phyloP scores from a whole-genome alignment of 2,888 invertebrate genomes.

The Pseudanteris insignis region DNA sequence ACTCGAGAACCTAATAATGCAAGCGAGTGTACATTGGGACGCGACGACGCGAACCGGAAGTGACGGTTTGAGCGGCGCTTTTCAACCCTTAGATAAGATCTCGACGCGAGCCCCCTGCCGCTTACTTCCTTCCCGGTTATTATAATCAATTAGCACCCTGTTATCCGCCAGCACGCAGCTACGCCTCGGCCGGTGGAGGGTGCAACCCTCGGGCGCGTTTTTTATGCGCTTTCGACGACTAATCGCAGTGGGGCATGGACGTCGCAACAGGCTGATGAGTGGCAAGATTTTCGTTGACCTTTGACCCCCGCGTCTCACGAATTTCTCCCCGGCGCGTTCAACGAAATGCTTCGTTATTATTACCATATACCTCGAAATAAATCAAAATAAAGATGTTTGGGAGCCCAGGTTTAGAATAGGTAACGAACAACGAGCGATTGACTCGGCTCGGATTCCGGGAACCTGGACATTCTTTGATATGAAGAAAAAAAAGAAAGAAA shows the following conservation, averaged over 20 bases:
- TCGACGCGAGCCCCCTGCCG: slow-evolving; percentile 35
- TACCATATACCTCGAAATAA: slow-evolving; percentile 8
- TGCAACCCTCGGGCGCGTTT: slow-evolving; percentile 55
- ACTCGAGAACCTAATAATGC: too few relatives aligned
- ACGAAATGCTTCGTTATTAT: slow-evolving; percentile 15
- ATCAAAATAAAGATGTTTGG: slow-evolving; percentile 20
- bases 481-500: slow-evolving; percentile 13
- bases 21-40: too few relatives aligned
- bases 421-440: slow-evolving; percentile 12
- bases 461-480: slow-evolving; percentile 33
- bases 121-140: slow-evolving; percentile 55
- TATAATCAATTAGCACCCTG: slow-evolving; percentile 65
- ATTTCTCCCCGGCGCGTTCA: not conserved
- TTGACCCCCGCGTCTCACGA: slow-evolving; percentile 14
- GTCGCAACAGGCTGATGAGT: slow-evolving; percentile 65
- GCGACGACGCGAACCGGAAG: too few relatives aligned
- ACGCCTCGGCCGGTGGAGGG: slow-evolving; percentile 48
- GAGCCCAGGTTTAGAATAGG: not conserved
- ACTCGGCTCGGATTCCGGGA: slow-evolving; percentile 11
- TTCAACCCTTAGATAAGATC: slow-evolving; percentile 46
- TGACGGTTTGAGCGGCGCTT: slow-evolving; percentile 43
- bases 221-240: slow-evolving; percentile 53
- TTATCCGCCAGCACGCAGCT: slow-evolving; percentile 61
- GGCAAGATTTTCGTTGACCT: slow-evolving; percentile 52
- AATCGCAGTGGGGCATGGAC: slow-evolving; percentile 49